Percentiles rank a stretch among this genome's conserved stretches.
These are phyloP conservation scores for Drosophila pseudotakahashii DNA, from an alignment of 2,888 invertebrate species.

Conservation along the genomic window DNA sequence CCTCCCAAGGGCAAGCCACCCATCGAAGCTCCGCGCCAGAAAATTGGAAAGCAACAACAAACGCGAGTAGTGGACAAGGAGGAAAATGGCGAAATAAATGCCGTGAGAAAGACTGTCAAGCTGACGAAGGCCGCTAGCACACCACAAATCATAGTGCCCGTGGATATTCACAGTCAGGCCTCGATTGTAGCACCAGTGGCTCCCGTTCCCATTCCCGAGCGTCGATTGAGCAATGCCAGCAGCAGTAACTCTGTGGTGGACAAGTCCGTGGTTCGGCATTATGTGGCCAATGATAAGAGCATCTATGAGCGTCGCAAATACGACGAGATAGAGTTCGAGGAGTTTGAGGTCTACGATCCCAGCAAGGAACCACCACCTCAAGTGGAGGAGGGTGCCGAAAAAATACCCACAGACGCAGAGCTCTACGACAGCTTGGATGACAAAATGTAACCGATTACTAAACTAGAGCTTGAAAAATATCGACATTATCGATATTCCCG, in stretches of 20 bases:
- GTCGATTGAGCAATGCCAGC: conserved; percentile 74
- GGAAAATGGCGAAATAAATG: conserved; percentile 16
- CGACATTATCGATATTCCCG: too few species aligned
- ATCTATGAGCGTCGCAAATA: conserved; percentile 88
- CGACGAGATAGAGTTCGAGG: conserved; percentile 94
- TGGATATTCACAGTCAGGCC: conserved; percentile 66
- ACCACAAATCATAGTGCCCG: conserved; percentile 77
- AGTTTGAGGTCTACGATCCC: conserved; percentile 89
- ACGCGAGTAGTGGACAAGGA: conserved; percentile 7
- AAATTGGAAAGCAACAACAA: conserved; percentile 38
- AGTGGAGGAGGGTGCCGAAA: conserved; percentile 26
- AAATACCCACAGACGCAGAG: conserved; percentile 47
- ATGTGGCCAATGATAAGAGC: conserved; percentile 87
- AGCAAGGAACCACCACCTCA: conserved; percentile 67
- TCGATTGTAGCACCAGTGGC: not conserved
- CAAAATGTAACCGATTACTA: conserved; percentile 63
- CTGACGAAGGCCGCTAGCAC: conserved; percentile 43
- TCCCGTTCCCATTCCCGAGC: conserved; percentile 31
- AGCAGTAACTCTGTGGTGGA: conserved; percentile 74
- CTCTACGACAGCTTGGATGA: conserved; percentile 82
- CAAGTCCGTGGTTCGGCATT: conserved; percentile 86
- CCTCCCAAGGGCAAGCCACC: conserved; percentile 28
- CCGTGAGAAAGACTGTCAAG: conserved; percentile 38
- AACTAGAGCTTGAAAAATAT: not conserved
- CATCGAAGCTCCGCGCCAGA: conserved; percentile 29